Conservation (phyloP, 2,888 invertebrate genomes). For the Vannuccia rotundouncinata region DNA sequence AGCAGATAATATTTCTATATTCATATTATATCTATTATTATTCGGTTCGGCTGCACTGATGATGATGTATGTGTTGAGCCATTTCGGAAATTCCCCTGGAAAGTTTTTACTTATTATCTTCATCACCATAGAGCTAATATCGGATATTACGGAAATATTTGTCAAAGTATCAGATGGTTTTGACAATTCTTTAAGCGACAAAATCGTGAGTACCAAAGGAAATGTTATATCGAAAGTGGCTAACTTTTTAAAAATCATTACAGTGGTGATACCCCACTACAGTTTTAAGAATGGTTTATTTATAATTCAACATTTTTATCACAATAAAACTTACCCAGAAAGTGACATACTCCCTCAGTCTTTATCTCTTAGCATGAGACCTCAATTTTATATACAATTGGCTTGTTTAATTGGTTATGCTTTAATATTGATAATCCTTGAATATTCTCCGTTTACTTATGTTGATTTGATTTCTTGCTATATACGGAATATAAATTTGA, state of each 20-base stretch:
- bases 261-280: neutral
- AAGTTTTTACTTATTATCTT: neutral
- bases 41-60: conserved; percentile 65
- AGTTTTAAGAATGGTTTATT: neutral
- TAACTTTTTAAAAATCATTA: neutral
- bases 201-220: too few relatives aligned
- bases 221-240: too few relatives aligned
- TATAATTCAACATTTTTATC: neutral
- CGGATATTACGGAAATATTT: neutral
- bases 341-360: neutral
- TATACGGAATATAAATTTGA: too few relatives aligned
- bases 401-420: neutral
- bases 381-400: neutral
- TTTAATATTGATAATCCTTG: neutral
- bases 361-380: neutral
- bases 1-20: conserved; percentile 50
- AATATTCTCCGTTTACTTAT: neutral
- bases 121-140: neutral
- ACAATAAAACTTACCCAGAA: neutral
- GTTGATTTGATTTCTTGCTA: neutral
- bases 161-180: too few relatives aligned
- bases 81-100: conserved; percentile 63
- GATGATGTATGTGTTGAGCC: conserved; percentile 62
- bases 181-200: too few relatives aligned
- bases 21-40: conserved; percentile 59